Evolutionary conservation across 2,888 invertebrate species (phyloP), one percentile per base, ranked within the genome.

Genomic region (Eupithecia abbreviata): DNA sequence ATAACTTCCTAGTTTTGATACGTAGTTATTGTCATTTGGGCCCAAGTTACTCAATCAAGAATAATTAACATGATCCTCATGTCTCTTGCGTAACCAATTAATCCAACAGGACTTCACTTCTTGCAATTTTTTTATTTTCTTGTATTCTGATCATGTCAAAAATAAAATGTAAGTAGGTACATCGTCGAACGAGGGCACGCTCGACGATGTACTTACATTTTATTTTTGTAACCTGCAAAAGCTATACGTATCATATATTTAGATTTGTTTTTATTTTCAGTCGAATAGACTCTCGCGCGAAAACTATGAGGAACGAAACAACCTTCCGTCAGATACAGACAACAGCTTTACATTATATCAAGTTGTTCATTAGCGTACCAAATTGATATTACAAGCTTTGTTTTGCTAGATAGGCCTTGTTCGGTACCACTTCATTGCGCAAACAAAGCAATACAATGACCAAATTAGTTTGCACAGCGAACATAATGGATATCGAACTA

Each of bases 391-490:
- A 62, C 30, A 62, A 62, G 62, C 10, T 30, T 62, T 10, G 62
- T 30, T 18, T 30, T 62, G 10, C 62, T 62, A 62, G 30, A 18
- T 10, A 58, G 0, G 62, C 10, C 62, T 62, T 62, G 62, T 58
- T 18, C 0, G n/a, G 18, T 67, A 18, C 43, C 79, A 82, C 82
- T 81, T 79, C 74, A 75, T 69, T 78, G 76, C 74, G 79, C 81
- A 82, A 81, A 83, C 82, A 82, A 78, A 81, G 81, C 79, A 77
- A 74, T 78, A 70, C 74, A 72, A 76, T 76, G 47, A 70, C 72
- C 74, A 70, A 74, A 79, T 77, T 79, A 79, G 79, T 82, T 81
- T 81, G 75, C 79, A 80, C 75, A 77, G 74, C 71, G 67, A 1
- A 67, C 71, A 67, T 76, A 72, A 79, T 75, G 76, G 78, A 72